Conservation (phyloP, 2,797 vertebrate species). For the Crenuchus spilurus region DNA sequence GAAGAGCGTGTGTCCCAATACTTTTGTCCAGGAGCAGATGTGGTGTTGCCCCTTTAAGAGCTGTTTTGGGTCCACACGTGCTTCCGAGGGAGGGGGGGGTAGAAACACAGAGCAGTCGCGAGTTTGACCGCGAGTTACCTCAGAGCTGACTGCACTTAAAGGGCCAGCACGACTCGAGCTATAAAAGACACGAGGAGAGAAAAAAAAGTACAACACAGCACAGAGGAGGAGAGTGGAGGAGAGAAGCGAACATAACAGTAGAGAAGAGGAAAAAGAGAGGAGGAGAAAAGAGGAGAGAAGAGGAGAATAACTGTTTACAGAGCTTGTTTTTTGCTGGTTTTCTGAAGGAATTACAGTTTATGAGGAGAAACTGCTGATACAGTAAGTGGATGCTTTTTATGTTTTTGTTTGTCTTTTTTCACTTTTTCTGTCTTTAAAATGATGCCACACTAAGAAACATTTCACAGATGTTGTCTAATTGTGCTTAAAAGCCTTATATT, state of each 20-base stretch:
- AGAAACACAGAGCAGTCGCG: slow-evolving; percentile 20
- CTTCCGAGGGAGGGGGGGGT: slow-evolving; percentile 66
- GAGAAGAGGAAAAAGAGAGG: slow-evolving; percentile 68
- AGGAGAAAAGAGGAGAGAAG: slow-evolving; percentile 56
- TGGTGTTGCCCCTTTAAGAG: slow-evolving; percentile 76
- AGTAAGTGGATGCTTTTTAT: too few relatives aligned
- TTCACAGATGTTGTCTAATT: too few relatives aligned
- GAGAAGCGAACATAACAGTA: too few relatives aligned
- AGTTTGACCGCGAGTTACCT: slow-evolving; percentile 82
- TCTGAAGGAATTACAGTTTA: slow-evolving; percentile 49
- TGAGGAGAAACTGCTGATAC: slow-evolving; percentile 44
- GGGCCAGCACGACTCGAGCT: slow-evolving; percentile 59
- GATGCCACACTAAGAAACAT: too few relatives aligned
- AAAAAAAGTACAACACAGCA: slow-evolving; percentile 64
- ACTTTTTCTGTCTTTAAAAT: too few relatives aligned
- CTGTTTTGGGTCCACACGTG: slow-evolving; percentile 81
- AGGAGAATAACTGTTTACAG: slow-evolving; percentile 28
- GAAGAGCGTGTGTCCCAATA: too few relatives aligned
- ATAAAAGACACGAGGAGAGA: slow-evolving; percentile 74
- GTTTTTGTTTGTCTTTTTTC: too few relatives aligned
- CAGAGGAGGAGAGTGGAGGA: slow-evolving; percentile 50
- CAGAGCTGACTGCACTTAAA: slow-evolving; percentile 48
- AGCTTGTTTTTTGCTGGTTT: slow-evolving; percentile 9
- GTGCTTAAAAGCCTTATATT: too few relatives aligned
- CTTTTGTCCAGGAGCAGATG: too few relatives aligned